phyloP scores from a whole-genome alignment of 2,888 invertebrate genomes.

The Lymantria dispar region DNA sequence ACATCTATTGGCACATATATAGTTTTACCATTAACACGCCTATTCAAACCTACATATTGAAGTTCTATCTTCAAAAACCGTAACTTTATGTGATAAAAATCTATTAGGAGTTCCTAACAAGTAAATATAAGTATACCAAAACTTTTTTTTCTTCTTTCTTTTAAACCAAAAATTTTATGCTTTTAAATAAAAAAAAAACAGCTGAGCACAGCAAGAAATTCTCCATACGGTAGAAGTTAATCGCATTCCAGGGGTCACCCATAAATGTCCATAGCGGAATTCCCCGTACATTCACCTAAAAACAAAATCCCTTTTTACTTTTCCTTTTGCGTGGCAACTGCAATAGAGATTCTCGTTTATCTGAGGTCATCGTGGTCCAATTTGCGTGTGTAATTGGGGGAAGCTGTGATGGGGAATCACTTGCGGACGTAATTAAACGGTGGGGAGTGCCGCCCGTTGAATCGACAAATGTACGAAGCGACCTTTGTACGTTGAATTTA shows the following conservation, averaged over 20 bases:
- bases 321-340: conserved; percentile 7
- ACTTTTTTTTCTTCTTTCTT: too few species aligned
- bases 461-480: conserved; percentile 3
- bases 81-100: too few species aligned
- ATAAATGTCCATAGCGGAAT: conserved; percentile 6
- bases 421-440: conserved; percentile 55
- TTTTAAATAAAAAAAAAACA: too few species aligned
- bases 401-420: conserved; percentile 50
- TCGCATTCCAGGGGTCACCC: conserved; percentile 1
- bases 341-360: conserved; percentile 11
- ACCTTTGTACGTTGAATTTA: not conserved
- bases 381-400: conserved; percentile 53
- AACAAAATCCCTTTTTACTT: conserved; percentile 9
- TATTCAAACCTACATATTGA: too few species aligned
- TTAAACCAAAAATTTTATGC: too few species aligned
- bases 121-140: too few species aligned
- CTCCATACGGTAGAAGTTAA: not conserved
- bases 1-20: too few species aligned
- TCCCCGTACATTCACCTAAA: conserved; percentile 3
- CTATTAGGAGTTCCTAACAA: too few species aligned
- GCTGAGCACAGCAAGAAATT: not conserved
- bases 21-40: too few species aligned
- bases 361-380: conserved; percentile 36
- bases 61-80: too few species aligned
- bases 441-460: conserved; percentile 11